Base-by-base conservation (phyloP, 2,113 vertebrate genomes). In the Phylloscopus whistleri region DNA sequence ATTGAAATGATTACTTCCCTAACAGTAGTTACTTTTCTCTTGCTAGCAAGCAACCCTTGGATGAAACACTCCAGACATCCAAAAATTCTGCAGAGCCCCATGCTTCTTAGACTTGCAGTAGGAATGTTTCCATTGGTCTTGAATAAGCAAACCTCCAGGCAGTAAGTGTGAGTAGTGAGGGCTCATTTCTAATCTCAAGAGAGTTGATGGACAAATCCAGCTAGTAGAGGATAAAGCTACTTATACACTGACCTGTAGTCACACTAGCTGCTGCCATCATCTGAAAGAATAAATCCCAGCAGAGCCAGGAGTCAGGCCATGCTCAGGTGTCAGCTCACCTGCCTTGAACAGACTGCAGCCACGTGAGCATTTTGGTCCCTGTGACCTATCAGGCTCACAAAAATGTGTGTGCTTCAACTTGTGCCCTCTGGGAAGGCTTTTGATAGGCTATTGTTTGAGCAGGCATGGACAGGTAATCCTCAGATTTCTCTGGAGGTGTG, bases 171-270 rank as follows among this genome's bases (percentile, higher is more conserved):
- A 75, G 19, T 27, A 55, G 52, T 33, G 52, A 92, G 73, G 43
- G 35, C 23, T 95, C 62, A 52, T 60, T 92, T 87, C 84, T 92
- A 81, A 92, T 48, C 80, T 49, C 20, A 20, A 23, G 24, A 9
- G 41, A 68, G 80, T 75, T 67, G 77, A 44, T 37, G 37, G 82
- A 33, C 44, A 89, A 95, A 91, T 68, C 66, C 93, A 69, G 53
- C 60, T 35, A 74, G 64, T 2, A 63, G 86, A 78, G 44, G 58
- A 11, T 70, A 84, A 87, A 87, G 69, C 66, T 87, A 39, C 41
- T 92, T 88, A 44, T 35, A 19, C 27, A 26, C 14, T 59, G 52
- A 41, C 52, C 84, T 84, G 33, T 31, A 52, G 39, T 46, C 81
- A 67, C n/a, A 51, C n/a, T 6, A 89, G 62, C 53, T 89, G 66